Base-by-base conservation (phyloP, 2,888 invertebrate genomes). In the Prosopocoilus inquinatus region DNA sequence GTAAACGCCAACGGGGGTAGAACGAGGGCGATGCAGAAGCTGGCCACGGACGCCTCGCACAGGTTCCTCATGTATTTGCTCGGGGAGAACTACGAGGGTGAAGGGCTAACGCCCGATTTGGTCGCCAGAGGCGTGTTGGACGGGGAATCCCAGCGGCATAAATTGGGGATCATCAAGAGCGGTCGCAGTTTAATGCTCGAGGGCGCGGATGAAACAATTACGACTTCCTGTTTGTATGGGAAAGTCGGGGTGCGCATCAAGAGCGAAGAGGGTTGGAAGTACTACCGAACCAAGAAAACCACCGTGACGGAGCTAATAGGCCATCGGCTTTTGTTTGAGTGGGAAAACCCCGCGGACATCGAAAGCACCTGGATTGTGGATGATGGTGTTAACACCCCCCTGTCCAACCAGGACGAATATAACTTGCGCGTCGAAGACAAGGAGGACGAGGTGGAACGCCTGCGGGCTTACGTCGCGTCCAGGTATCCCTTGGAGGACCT, bases 21-120 rank as follows among this genome's bases (percentile, higher is more conserved):
- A 9, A 48, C 49, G 3, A 52, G 61, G 36, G 61, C 61, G 5
- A 52, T 55, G 53, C 61, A 61, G 20, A 61, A 61, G 47, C 50
- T 61, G 16, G 61, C 57, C 0, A 50, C 50, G 28, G 61, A 61
- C 35, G 57, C 59, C 0, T 49, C 50, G 4, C 44, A 58, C n/a
- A 45, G 61, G 0, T 51, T 55, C 15, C 20, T 61, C 13, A 51
- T 50, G 9, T 57, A 55, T 35, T 15, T 59, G 2, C 33, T 55
- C n/a, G n/a, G n/a, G n/a, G 48, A 57, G 15, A 50, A 59, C 35
- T 35, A 47, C 3, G 33, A 39, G 20, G 15, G 35, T 1, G 34
- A 49, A 9, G 47, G 36, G 9, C 36, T 61, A 7, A 57, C 51
- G 12, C 36, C 36, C 0, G 57, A 61, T 33, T 11, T 53, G 3